phyloP scores from a whole-genome alignment of 1,140 invertebrate species.

The Yoshiicerus persimilis region DNA sequence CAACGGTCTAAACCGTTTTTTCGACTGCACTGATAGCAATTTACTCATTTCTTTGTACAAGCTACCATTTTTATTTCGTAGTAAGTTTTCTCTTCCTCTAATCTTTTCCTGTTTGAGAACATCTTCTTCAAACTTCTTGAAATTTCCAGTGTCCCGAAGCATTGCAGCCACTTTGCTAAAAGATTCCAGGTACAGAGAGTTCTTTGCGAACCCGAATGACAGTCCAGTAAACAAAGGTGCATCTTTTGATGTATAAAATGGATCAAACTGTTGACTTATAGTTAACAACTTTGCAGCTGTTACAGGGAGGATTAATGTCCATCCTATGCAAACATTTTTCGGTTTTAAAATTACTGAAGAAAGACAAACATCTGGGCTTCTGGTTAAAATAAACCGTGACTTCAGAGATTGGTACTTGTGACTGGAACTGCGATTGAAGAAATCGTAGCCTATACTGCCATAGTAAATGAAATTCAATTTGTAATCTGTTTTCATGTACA shows the following conservation, averaged over 20 bases:
- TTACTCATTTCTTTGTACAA: not conserved
- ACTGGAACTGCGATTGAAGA: not conserved
- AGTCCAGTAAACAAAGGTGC: not conserved
- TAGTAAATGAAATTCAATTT: not conserved
- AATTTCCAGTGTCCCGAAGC: not conserved
- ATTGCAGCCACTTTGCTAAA: not conserved
- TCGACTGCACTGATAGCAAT: not conserved
- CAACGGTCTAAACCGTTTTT: not conserved
- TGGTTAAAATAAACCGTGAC: not conserved
- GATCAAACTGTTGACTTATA: not conserved
- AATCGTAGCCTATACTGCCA: not conserved
- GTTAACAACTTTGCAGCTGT: not conserved
- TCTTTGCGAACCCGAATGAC: not conserved
- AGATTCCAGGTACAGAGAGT: not conserved
- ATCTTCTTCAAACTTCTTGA: not conserved
- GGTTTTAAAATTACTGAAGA: not conserved
- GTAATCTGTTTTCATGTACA: not conserved
- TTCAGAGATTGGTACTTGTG: not conserved
- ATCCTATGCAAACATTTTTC: not conserved
- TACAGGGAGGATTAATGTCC: not conserved
- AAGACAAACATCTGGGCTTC: not conserved
- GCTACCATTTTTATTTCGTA: not conserved
- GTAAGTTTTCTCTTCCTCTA: not conserved
- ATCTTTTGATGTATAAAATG: not conserved
- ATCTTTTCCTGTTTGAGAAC: not conserved